Base-by-base conservation (phyloP, 2,888 invertebrate genomes). In the Tenthredo livida region DNA sequence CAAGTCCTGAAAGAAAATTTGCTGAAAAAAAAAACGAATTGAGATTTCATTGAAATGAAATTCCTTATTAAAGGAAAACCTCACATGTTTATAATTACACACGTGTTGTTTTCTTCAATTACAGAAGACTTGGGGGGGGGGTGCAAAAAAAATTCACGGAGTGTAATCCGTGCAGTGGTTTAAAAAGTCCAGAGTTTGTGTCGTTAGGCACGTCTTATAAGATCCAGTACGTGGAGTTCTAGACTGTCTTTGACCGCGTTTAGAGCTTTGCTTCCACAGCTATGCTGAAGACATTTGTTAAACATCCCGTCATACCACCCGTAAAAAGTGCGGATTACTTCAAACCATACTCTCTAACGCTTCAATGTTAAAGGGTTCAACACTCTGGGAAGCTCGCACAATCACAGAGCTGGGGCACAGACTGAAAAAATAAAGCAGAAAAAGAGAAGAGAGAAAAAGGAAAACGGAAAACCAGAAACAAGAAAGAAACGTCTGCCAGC, bases 221-320 rank as follows among this genome's bases (percentile, higher is more conserved):
- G 73, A 73, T 73, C 40, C 72, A 25, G 37, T 17, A 70, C 12
- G 33, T 37, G n/a, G n/a, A 72, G 70, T 33, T 72, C 43, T 21
- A 73, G 73, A 67, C 67, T 25, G 43, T 73, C 73, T 73, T 73
- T 73, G 73, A 73, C 73, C 73, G 17, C 21, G 43, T 73, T 47
- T 73, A 6, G 25, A 73, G 73, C 21, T 47, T 43, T 21, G 73
- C 73, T 37, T n/a, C 73, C n/a, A 25, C 10, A 73, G 73, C 25
- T 47, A n/a, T n/a, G 12, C 37, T n/a, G 0, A 73, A 73, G 73
- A 73, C 73, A 43, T 73, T 73, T 73, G 73, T 73, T 73, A 40
- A 73, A 43, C 21, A 67, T 67, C 67, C 67, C 25, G 12, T 40
- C 37, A 72, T 37, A 72, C n/a, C 43, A 25, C 12, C 21, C 21